These are phyloP conservation scores for Augochlora pura DNA, from an alignment of 1,140 invertebrate genomes.

Conservation along the genomic window DNA sequence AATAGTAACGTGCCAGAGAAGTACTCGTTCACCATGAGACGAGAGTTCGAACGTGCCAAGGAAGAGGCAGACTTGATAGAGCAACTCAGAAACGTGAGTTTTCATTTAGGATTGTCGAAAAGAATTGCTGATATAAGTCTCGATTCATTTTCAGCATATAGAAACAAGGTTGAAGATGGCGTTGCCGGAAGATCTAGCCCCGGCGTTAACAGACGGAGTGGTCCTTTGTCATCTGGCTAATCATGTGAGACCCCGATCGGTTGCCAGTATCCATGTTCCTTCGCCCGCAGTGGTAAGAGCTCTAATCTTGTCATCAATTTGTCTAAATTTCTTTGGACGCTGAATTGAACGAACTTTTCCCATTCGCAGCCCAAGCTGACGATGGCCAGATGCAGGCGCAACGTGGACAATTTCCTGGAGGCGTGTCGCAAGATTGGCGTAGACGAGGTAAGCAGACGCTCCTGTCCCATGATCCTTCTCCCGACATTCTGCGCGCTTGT, in stretches of 20 bases:
- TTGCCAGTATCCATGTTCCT: conserved; percentile 96
- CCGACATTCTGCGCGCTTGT: conserved; percentile 52
- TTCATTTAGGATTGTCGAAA: no score
- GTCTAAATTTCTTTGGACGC: not conserved
- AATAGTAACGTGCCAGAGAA: conserved; percentile 88
- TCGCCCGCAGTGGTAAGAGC: conserved; percentile 93
- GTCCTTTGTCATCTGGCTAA: conserved; percentile 96
- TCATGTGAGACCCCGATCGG: conserved; percentile 92
- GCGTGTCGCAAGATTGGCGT: conserved; percentile 96
- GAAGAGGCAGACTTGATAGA: conserved; percentile 93
- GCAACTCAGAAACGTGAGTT: conserved; percentile 89
- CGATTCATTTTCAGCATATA: conserved; percentile 85
- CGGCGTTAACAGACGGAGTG: conserved; percentile 93
- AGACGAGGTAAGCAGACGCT: conserved; percentile 89
- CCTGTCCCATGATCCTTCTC: conserved; percentile 16
- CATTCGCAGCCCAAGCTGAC: conserved; percentile 92
- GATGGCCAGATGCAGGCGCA: conserved; percentile 94
- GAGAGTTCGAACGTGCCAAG: conserved; percentile 93
- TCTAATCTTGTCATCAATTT: not conserved
- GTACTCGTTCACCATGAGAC: conserved; percentile 94
- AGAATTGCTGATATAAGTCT: not conserved
- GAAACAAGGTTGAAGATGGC: conserved; percentile 94
- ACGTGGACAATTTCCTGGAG: conserved; percentile 97
- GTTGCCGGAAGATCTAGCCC: conserved; percentile 92
- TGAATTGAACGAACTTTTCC: conserved; percentile 12